These are phyloP conservation scores for Macrosoma leucophasiata DNA, from an alignment of 2,888 invertebrate genomes.

Conservation along the genomic window DNA sequence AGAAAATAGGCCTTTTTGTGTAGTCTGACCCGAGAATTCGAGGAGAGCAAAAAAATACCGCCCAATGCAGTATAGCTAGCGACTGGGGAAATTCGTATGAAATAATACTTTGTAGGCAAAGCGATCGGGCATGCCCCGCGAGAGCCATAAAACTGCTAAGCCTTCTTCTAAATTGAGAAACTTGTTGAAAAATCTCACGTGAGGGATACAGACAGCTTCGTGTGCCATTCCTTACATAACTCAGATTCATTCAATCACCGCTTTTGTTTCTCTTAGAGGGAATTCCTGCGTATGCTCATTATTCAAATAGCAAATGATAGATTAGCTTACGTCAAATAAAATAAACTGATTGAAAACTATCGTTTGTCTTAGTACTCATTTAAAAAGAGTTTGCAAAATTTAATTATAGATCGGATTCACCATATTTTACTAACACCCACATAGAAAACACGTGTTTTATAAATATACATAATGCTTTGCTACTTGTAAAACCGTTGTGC, in stretches of 20 bases:
- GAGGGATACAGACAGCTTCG: conserved; percentile 41
- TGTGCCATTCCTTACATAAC: conserved; percentile 27
- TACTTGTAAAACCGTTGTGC: too few species aligned
- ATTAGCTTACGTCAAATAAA: too few species aligned
- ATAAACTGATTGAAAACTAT: too few species aligned
- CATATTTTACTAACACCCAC: neutral
- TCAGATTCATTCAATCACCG: too few species aligned
- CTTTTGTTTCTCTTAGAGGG: too few species aligned
- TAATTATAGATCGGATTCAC: neutral
- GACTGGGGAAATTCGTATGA: conserved; percentile 53
- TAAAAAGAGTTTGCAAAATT: neutral
- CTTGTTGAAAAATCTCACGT: conserved; percentile 63
- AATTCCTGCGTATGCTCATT: too few species aligned
- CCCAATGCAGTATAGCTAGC: conserved; percentile 46
- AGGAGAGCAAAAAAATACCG: conserved; percentile 40
- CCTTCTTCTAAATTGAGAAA: conserved; percentile 60
- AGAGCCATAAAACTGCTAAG: conserved; percentile 60
- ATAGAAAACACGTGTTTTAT: conserved; percentile 8
- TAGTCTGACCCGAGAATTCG: conserved; percentile 38
- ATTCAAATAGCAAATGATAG: too few species aligned
- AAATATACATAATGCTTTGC: conserved; percentile 20
- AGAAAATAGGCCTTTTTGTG: conserved; percentile 49
- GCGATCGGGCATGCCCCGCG: conserved; percentile 50
- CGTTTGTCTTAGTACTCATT: too few species aligned
- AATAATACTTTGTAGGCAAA: conserved; percentile 64